Percentiles rank a stretch among this genome's conserved stretches.
Conservation (phyloP, 2,113 vertebrate species). For the Cyanoramphus novaezelandiae region DNA sequence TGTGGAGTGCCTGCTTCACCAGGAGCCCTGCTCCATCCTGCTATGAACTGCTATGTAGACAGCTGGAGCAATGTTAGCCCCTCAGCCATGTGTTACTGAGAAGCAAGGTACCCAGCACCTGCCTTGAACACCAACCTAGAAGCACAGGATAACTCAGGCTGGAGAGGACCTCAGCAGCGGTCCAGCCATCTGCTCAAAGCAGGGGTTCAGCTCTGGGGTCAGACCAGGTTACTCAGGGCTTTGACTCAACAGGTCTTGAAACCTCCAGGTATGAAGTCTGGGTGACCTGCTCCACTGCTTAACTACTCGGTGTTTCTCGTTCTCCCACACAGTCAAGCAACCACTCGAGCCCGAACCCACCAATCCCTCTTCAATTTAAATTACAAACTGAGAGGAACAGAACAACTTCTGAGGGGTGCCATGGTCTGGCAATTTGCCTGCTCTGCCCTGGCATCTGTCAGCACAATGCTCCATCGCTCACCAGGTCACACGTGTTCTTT, state of each 20-base stretch:
- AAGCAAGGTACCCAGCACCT: background rate
- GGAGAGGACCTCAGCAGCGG: background rate
- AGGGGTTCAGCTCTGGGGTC: background rate
- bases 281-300: background rate
- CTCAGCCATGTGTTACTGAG: too few species aligned
- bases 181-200: background rate
- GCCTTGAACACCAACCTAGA: background rate
- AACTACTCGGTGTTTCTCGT: background rate
- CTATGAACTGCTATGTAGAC: background rate
- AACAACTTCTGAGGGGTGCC: background rate
- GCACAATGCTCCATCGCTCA: background rate
- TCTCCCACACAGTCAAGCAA: background rate
- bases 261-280: background rate
- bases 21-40: background rate
- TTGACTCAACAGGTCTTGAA: background rate
- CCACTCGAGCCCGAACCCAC: rapidly evolving
- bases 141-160: background rate
- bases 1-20: background rate
- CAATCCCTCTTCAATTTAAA: background rate
- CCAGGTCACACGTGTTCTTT: slow-evolving; percentile 79
- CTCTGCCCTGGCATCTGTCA: background rate
- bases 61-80: rapidly evolving
- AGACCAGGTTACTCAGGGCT: background rate
- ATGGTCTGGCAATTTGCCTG: background rate
- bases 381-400: background rate